Evolutionary conservation across 1,140 invertebrate genomes (phyloP).

Genomic region (Drosophila burlai): DNA sequence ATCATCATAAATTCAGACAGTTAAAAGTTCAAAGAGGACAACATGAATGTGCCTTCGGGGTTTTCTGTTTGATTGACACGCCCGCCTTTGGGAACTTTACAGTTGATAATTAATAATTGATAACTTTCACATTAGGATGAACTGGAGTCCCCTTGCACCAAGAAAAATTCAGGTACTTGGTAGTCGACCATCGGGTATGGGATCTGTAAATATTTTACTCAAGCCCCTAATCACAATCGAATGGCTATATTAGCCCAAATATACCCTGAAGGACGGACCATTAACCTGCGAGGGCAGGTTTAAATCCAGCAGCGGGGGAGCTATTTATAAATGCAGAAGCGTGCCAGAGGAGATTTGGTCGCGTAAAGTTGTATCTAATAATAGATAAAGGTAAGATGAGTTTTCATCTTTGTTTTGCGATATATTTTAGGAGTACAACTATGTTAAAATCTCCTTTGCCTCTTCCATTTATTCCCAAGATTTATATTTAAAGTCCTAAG

Average conservation of each 20-base stretch:
- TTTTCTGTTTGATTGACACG: slow-evolving; percentile 28
- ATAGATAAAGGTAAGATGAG: background rate
- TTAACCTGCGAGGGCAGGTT: slow-evolving; percentile 28
- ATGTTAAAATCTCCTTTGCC: background rate
- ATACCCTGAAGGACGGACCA: slow-evolving; percentile 28
- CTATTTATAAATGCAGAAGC: slow-evolving; percentile 47
- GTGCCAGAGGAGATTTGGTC: slow-evolving; percentile 3
- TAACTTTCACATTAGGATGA: slow-evolving; percentile 18
- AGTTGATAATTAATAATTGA: slow-evolving; percentile 72
- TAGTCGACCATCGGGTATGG: background rate
- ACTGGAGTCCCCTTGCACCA: slow-evolving; percentile 43
- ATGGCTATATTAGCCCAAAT: slow-evolving; percentile 64
- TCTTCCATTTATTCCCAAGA: background rate
- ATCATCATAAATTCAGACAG: slow-evolving; percentile 66
- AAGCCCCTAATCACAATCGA: slow-evolving; percentile 63
- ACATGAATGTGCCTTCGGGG: slow-evolving; percentile 20
- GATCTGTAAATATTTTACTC: slow-evolving; percentile 67
- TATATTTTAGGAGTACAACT: background rate
- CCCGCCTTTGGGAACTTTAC: slow-evolving; percentile 67
- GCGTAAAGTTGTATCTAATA: background rate
- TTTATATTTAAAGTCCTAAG: background rate
- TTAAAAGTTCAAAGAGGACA: slow-evolving; percentile 19
- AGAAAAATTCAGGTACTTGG: background rate
- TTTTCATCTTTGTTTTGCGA: background rate
- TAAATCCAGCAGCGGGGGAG: slow-evolving; percentile 2